phyloP scores from a whole-genome alignment of 2,888 invertebrate genomes.

The Aporophyla lueneburgensis region DNA sequence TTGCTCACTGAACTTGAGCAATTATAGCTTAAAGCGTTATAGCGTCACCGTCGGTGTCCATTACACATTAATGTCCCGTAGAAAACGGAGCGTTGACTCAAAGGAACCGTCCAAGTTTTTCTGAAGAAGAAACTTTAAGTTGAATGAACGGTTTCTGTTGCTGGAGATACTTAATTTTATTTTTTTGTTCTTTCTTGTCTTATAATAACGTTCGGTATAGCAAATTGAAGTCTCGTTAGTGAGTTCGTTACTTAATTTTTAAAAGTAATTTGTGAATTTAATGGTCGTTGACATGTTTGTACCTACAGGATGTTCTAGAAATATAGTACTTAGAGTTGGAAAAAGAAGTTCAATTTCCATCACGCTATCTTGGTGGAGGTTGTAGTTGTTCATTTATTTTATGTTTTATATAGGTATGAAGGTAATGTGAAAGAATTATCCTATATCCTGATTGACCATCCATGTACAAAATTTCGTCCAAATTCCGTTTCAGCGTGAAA shows the following conservation, averaged over 20 bases:
- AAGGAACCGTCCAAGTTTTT: constrained; percentile 53
- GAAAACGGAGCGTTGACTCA: constrained; percentile 21
- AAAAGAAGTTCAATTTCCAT: not conserved
- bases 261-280: constrained; percentile 13
- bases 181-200: not conserved
- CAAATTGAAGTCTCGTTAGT: constrained; percentile 10
- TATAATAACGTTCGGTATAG: constrained; percentile 1
- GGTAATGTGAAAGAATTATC: not conserved
- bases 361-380: not conserved
- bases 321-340: not conserved
- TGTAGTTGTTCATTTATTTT: not conserved
- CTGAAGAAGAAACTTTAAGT: constrained; percentile 28
- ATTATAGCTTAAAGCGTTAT: constrained; percentile 36
- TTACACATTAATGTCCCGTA: constrained; percentile 49
- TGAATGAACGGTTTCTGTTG: constrained; percentile 21
- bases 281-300: not conserved
- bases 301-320: no score
- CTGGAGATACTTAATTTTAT: not conserved
- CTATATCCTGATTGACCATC: no score
- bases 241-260: constrained; percentile 6
- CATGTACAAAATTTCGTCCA: no score
- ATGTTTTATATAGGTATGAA: not conserved
- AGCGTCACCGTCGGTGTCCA: constrained; percentile 7
- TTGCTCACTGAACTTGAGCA: constrained; percentile 55
- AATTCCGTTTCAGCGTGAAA: no score